These are phyloP conservation scores for Cercocebus atys DNA, from an alignment of 2,113 vertebrate genomes.

Conservation along the genomic window DNA sequence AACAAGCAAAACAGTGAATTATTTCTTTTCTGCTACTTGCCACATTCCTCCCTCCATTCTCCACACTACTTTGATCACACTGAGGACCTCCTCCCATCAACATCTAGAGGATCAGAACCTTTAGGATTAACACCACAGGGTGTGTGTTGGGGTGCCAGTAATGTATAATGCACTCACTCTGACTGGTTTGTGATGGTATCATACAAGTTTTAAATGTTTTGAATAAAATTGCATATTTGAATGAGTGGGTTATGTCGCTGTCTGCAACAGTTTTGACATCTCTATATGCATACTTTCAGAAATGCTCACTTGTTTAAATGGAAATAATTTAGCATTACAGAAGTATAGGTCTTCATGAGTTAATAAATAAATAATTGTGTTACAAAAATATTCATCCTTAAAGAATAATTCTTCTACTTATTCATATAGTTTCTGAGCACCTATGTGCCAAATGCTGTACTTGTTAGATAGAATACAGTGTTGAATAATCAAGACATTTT, in stretches of 20 bases:
- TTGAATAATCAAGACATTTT: not conserved
- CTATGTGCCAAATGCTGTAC: not conserved
- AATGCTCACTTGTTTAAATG: not conserved
- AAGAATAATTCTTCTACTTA: not conserved
- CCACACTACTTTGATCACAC: not conserved
- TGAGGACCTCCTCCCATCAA: not conserved
- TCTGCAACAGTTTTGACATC: not conserved
- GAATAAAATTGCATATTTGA: not conserved
- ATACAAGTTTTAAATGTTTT: not conserved
- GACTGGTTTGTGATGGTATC: not conserved
- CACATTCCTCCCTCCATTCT: not conserved
- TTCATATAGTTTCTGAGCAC: not conserved
- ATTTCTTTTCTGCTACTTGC: not conserved
- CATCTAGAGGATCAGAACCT: accelerated
- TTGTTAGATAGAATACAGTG: not conserved
- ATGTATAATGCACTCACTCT: not conserved
- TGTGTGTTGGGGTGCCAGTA: not conserved
- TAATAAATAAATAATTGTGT: not conserved
- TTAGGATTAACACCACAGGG: not conserved
- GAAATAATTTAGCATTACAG: not conserved
- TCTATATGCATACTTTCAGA: not conserved
- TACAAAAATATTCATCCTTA: not conserved
- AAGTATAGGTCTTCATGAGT: not conserved
- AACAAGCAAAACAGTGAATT: not conserved
- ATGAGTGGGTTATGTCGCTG: accelerated